These are phyloP conservation scores for Falco novaeseelandiae DNA, from an alignment of 2,797 vertebrate genomes.

Conservation along the genomic window DNA sequence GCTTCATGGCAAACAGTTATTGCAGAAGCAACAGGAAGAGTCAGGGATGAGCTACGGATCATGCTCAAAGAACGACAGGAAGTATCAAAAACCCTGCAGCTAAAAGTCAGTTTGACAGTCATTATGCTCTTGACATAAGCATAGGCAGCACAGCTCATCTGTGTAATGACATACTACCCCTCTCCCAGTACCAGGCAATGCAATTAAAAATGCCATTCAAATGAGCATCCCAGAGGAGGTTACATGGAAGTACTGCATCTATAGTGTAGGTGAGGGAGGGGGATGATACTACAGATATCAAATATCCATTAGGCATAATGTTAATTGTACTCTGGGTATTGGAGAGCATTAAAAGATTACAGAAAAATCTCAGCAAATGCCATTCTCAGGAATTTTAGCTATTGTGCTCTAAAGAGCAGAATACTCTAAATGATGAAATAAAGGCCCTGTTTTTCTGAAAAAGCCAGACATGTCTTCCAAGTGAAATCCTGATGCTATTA, in stretches of 20 bases:
- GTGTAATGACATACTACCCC: neutral
- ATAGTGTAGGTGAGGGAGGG: constrained; percentile 9
- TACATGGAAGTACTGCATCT: constrained; percentile 22
- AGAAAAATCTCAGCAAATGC: constrained; percentile 46
- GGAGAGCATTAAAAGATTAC: constrained; percentile 57
- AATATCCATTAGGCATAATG: constrained; percentile 54
- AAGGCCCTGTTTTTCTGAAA: neutral
- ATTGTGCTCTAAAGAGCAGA: constrained; percentile 2
- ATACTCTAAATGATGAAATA: neutral
- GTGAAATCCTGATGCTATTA: neutral
- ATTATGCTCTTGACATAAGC: neutral
- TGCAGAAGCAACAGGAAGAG: neutral
- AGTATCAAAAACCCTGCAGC: neutral
- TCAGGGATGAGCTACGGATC: accelerated
- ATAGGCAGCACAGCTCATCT: neutral
- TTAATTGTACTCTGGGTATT: constrained; percentile 57
- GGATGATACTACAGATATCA: constrained; percentile 8
- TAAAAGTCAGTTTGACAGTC: neutral
- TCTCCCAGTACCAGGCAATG: constrained; percentile 17
- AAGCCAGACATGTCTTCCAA: constrained; percentile 1
- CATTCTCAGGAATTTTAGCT: constrained; percentile 61
- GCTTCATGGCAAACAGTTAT: neutral
- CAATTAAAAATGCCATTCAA: constrained; percentile 49
- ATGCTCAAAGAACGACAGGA: neutral
- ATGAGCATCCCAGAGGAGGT: constrained; percentile 35